Conservation (phyloP, 1,140 invertebrate species). For the Leptopilina clavipes region DNA sequence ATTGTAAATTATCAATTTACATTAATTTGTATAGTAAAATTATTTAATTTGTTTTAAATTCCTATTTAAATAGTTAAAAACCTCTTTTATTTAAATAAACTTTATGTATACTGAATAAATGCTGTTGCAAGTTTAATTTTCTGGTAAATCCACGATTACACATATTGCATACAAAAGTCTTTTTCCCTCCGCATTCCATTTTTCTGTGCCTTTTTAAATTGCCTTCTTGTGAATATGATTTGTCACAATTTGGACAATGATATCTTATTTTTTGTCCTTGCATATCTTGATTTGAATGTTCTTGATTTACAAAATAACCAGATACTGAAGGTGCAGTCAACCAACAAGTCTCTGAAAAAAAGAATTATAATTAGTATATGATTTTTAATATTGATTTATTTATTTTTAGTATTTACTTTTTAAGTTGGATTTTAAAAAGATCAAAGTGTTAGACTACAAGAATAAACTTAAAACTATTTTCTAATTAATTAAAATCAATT, state of each 20-base stretch:
- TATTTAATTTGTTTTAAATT: not conserved
- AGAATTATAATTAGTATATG: not conserved
- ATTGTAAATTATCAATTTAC: not conserved
- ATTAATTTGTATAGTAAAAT: too few species aligned
- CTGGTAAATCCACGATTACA: slow-evolving; percentile 39
- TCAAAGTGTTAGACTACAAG: too few species aligned
- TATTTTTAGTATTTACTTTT: too few species aligned
- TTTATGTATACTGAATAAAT: slow-evolving; percentile 37
- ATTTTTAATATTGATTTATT: too few species aligned
- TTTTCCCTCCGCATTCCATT: slow-evolving; percentile 37
- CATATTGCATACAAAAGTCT: slow-evolving; percentile 38
- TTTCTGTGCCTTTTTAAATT: slow-evolving; percentile 40
- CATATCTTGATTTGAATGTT: not conserved
- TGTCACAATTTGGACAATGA: slow-evolving; percentile 26
- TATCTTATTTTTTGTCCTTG: not conserved
- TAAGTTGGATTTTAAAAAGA: too few species aligned
- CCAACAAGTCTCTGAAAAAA: slow-evolving; percentile 6
- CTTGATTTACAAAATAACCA: slow-evolving; percentile 4
- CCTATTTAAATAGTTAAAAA: too few species aligned
- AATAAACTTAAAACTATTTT: too few species aligned
- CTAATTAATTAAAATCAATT: too few species aligned
- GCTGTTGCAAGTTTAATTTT: slow-evolving; percentile 39
- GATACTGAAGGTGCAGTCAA: not conserved
- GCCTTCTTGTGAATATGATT: slow-evolving; percentile 26
- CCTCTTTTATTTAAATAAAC: slow-evolving; percentile 16